These are phyloP conservation scores for Sinosuthora webbiana DNA, from an alignment of 2,113 vertebrate species.

Conservation along the genomic window DNA sequence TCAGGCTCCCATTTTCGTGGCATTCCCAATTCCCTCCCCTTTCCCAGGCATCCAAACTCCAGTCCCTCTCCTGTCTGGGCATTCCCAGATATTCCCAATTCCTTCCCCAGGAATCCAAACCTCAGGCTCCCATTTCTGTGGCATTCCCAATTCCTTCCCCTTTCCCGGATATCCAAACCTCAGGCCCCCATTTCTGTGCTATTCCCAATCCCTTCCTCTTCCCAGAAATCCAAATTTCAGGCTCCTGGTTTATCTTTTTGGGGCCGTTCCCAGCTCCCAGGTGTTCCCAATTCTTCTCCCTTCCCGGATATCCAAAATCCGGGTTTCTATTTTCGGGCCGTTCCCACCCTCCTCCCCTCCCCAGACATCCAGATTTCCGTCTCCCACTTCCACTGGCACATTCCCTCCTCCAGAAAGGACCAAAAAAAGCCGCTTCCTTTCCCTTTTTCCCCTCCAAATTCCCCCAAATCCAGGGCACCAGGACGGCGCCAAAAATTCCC, in stretches of 20 bases:
- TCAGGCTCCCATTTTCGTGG: background rate
- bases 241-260: too few relatives aligned
- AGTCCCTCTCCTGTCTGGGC: too few relatives aligned
- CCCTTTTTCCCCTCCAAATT: fast-evolving
- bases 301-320: background rate
- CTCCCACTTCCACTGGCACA: fast-evolving
- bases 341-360: background rate
- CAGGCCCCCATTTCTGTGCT: too few relatives aligned
- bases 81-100: too few relatives aligned
- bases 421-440: background rate
- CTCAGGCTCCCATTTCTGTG: too few relatives aligned
- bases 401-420: background rate
- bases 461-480: background rate
- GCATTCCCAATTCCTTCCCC: too few relatives aligned
- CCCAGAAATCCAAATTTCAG: background rate
- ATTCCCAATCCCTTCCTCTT: background rate
- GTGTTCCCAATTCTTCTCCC: too few relatives aligned
- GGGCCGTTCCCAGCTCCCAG: background rate
- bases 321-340: background rate
- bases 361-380: background rate
- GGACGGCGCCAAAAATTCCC: background rate
- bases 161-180: background rate
- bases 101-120: too few relatives aligned
- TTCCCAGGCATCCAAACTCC: background rate
- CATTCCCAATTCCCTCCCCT: background rate